These are phyloP conservation scores for Catocala nupta DNA, from an alignment of 2,888 invertebrate genomes.

Conservation along the genomic window DNA sequence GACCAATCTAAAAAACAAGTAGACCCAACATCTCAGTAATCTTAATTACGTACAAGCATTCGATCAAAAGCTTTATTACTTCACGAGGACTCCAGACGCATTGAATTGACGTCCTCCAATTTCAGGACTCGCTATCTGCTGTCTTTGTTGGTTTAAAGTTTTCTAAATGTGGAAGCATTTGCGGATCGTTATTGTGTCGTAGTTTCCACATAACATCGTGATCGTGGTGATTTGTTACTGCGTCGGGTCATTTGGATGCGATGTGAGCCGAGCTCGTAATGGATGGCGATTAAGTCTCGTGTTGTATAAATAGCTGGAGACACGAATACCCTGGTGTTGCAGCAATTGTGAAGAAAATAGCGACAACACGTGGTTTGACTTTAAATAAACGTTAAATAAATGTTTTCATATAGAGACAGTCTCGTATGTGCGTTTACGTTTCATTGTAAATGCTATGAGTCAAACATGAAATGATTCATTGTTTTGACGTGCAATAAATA, in stretches of 20 bases:
- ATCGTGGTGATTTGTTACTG: constrained; percentile 53
- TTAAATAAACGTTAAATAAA: constrained; percentile 40
- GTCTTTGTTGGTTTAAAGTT: constrained; percentile 9
- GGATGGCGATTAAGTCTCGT: constrained; percentile 63
- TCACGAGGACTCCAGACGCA: constrained; percentile 50
- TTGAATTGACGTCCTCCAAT: constrained; percentile 30
- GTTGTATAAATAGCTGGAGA: constrained; percentile 64
- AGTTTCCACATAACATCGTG: constrained; percentile 29
- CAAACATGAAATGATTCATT: constrained; percentile 37
- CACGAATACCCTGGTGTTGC: constrained; percentile 58
- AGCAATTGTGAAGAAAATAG: constrained; percentile 63
- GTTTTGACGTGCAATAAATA: constrained; percentile 25
- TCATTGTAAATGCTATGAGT: constrained; percentile 31
- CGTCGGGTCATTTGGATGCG: constrained; percentile 65
- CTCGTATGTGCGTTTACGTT: constrained; percentile 8
- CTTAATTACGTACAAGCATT: constrained; percentile 49
- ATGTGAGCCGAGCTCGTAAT: constrained; percentile 62
- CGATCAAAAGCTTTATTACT: constrained; percentile 55
- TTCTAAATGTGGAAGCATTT: constrained; percentile 20
- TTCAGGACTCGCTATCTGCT: constrained; percentile 7
- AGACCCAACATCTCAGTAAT: constrained; percentile 30
- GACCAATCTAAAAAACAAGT: constrained; percentile 25
- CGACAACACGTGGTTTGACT: constrained; percentile 55
- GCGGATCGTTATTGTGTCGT: constrained; percentile 28
- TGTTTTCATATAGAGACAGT: constrained; percentile 15